Conservation (phyloP, 2,113 vertebrate genomes). For the Scartelaos histophorus region DNA sequence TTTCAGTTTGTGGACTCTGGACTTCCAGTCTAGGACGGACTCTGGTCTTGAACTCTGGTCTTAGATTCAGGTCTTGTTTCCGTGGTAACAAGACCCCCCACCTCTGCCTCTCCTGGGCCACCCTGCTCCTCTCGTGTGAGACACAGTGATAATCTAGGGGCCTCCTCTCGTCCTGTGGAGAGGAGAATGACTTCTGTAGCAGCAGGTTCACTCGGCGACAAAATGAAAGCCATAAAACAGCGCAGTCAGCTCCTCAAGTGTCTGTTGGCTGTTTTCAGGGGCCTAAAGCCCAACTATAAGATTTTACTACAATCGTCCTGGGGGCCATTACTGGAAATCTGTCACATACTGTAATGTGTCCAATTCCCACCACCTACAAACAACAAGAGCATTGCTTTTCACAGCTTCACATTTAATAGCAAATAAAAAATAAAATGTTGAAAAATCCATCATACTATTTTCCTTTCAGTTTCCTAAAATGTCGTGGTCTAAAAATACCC, state of each 20-base stretch:
- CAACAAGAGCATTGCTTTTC: background rate
- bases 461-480: too few species aligned
- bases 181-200: constrained; percentile 58
- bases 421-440: too few species aligned
- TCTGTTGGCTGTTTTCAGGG: background rate
- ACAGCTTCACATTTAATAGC: background rate
- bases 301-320: background rate
- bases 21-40: too few species aligned
- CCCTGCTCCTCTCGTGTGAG: constrained; percentile 62
- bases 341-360: background rate
- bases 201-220: constrained; percentile 41
- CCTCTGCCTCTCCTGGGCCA: constrained; percentile 23
- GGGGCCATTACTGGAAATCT: background rate
- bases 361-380: background rate
- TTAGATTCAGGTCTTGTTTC: constrained; percentile 69
- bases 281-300: background rate
- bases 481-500: too few species aligned
- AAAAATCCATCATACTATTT: too few species aligned
- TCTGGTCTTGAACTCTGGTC: constrained; percentile 13
- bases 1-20: background rate
- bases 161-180: constrained; percentile 64
- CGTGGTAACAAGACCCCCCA: constrained; percentile 63
- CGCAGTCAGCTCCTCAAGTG: constrained; percentile 27
- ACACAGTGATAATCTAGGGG: constrained; percentile 72
- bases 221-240: constrained; percentile 35